Evolutionary conservation across 2,797 vertebrate genomes (phyloP), one percentile per base, ranked within the genome.

Genomic region (Phataginus tetradactyla): DNA sequence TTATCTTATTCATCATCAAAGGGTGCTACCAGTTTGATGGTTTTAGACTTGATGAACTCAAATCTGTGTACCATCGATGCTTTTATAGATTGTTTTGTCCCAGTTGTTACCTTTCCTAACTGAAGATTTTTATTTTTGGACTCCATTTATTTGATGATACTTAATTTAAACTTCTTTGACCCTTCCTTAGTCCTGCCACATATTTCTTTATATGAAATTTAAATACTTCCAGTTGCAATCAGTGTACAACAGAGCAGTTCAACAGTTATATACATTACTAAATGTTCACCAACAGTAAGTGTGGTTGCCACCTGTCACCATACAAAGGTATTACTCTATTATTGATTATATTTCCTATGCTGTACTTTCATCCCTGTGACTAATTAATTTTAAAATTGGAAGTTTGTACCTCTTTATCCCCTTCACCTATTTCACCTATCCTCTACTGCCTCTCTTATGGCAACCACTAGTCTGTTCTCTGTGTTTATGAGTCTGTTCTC

Each of bases 161-260:
- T 91, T 94, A 17, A 85, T 12, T 90, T 86, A 27, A 92, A 74
- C 37, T 87, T 71, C 32, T 89, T 57, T 69, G 86, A 85, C 3
- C 29, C 15, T 49, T 75, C 29, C 45, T 92, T 68, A 79, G 59
- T 74, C 94, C 32, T 86, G 7, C 17, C 51, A 74, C 15, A 71
- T 71, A 32, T 75, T 84, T 57, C 45, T 77, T 5, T 45, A 0
- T 89, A 17, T 88, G 87, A 93, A 80, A 59, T 71, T 74, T 45
- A 75, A 93, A 85, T 14, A 63, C 57, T 59, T 66, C 49, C 39
- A 17, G 23, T 91, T 88, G n/a, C 34, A 95, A 71, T 95, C 68
- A 59, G 57, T 66, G 45, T 45, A 45, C 45, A 45, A 45, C 45
- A 45, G 11, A 45, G 45, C 45, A 45, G 45, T 45, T 45, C 45